These are phyloP conservation scores for Neopelma chrysocephalum DNA, from an alignment of 2,797 vertebrate genomes.

Conservation along the genomic window DNA sequence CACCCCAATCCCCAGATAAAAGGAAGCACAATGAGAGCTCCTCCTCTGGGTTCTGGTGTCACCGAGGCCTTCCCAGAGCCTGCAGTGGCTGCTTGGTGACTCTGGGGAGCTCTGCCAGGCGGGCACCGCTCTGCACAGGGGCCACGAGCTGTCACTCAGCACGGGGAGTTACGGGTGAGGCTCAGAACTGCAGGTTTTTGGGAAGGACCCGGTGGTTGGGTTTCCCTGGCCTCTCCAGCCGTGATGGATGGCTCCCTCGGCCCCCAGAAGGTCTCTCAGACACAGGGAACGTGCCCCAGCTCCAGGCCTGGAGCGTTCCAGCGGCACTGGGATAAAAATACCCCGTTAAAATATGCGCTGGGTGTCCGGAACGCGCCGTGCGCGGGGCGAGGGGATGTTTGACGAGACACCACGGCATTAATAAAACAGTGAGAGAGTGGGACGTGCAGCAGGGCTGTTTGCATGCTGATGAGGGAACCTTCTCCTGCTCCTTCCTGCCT, in stretches of 20 bases:
- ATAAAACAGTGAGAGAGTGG: slow-evolving; percentile 13
- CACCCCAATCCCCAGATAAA: not conserved
- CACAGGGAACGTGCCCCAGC: not conserved
- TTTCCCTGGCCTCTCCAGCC: not conserved
- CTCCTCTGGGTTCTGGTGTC: not conserved
- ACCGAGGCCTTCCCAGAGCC: not conserved
- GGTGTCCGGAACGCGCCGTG: not conserved
- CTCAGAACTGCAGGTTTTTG: not conserved
- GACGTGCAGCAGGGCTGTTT: not conserved
- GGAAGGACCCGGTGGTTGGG: rapidly evolving
- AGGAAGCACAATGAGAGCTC: not conserved
- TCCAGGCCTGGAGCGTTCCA: not conserved
- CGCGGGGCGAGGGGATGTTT: not conserved
- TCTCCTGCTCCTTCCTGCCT: not conserved
- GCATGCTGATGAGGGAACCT: slow-evolving; percentile 22
- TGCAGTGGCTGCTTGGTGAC: not conserved
- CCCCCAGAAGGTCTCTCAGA: not conserved
- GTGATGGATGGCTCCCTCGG: not conserved
- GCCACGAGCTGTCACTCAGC: not conserved
- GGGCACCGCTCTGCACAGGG: rapidly evolving
- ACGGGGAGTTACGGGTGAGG: not conserved
- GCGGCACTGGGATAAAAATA: slow-evolving; percentile 37
- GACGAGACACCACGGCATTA: not conserved
- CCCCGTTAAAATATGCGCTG: not conserved
- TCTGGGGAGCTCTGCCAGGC: not conserved